Conservation (phyloP, 2,797 vertebrate species). For the Diplodus puntazzo region DNA sequence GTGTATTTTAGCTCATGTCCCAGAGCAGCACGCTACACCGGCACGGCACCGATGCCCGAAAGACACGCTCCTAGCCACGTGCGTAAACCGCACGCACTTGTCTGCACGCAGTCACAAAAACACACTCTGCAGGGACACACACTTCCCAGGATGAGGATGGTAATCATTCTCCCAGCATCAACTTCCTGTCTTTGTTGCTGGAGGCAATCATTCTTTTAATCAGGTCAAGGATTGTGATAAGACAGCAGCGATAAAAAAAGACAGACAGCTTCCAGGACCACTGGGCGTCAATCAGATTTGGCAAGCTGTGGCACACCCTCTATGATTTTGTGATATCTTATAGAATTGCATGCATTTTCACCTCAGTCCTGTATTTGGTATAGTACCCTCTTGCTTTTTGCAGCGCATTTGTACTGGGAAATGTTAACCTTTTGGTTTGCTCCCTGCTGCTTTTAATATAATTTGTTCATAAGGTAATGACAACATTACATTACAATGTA, state of each 20-base stretch:
- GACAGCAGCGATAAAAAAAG: neutral
- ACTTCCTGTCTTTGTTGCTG: slow-evolving; percentile 59
- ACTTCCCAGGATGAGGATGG: slow-evolving; percentile 50
- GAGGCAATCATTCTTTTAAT: slow-evolving; percentile 70
- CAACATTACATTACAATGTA: neutral
- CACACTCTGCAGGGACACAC: slow-evolving; percentile 41
- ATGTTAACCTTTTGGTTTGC: too few species aligned
- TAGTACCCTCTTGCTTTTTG: too few species aligned
- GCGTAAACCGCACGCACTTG: slow-evolving; percentile 6
- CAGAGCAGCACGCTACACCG: slow-evolving; percentile 36
- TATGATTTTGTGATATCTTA: neutral
- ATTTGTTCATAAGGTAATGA: too few species aligned
- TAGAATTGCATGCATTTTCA: too few species aligned
- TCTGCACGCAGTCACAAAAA: slow-evolving; percentile 14
- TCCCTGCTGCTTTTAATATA: too few species aligned
- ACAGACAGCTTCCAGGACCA: neutral
- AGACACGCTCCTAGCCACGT: slow-evolving; percentile 28
- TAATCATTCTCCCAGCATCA: slow-evolving; percentile 77
- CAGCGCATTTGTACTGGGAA: too few species aligned
- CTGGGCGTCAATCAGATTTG: neutral
- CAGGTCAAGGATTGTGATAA: slow-evolving; percentile 75
- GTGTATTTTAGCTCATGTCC: slow-evolving; percentile 63
- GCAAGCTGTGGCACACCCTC: neutral
- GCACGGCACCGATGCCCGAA: slow-evolving; percentile 19
- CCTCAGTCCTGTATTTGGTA: too few species aligned